These are phyloP conservation scores for Numenius phaeopus DNA, from an alignment of 2,797 vertebrate species.

Conservation along the genomic window DNA sequence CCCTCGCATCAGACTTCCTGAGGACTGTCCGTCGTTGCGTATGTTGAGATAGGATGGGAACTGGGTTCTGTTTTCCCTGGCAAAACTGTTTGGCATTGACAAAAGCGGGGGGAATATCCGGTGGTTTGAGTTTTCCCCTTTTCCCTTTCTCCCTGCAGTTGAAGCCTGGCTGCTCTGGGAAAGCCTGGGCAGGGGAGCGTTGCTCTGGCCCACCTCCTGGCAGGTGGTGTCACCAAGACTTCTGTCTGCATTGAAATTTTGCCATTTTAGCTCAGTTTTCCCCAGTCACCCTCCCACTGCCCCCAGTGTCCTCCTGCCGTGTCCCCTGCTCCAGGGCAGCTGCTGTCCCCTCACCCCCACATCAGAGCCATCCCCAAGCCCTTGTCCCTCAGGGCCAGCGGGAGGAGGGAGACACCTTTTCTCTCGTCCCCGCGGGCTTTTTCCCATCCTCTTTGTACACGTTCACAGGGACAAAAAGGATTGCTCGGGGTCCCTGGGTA, in stretches of 20 bases:
- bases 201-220: not conserved
- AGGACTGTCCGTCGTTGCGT: not conserved
- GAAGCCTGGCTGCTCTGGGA: not conserved
- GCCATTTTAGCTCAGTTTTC: not conserved
- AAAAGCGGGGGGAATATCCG: not conserved
- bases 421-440: not conserved
- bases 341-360: not conserved
- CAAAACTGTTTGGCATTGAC: not conserved
- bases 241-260: not conserved
- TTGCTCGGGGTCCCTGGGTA: not conserved
- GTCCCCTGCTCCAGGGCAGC: not conserved
- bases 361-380: not conserved
- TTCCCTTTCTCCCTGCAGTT: not conserved
- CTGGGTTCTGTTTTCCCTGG: not conserved
- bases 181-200: not conserved
- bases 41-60: not conserved
- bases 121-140: not conserved
- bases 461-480: rapidly evolving
- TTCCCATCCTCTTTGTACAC: not conserved
- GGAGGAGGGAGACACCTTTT: not conserved
- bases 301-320: not conserved
- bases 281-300: not conserved
- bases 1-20: not conserved
- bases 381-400: not conserved
- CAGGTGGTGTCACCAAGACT: not conserved